phyloP scores from a whole-genome alignment of 2,888 invertebrate species.

The Nomada flava region DNA sequence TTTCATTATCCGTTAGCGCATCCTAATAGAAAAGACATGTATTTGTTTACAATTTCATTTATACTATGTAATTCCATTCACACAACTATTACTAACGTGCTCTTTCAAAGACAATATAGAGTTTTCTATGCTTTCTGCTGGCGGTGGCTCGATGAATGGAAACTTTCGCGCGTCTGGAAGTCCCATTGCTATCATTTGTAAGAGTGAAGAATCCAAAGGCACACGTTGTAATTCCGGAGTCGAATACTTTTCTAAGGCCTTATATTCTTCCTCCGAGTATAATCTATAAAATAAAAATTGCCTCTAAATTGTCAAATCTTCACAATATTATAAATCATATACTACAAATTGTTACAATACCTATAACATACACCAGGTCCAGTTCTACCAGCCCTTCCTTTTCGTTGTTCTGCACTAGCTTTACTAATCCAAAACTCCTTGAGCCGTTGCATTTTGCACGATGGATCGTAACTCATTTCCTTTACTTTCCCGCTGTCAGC shows the following conservation, averaged over 20 bases:
- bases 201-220: conserved; percentile 94
- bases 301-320: not conserved
- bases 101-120: conserved; percentile 94
- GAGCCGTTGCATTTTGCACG: conserved; percentile 94
- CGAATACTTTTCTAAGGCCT: conserved; percentile 92
- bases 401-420: conserved; percentile 98
- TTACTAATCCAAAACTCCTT: conserved; percentile 99
- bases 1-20: conserved; percentile 92
- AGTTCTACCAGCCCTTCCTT: conserved; percentile 97
- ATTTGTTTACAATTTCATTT: conserved; percentile 23
- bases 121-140: conserved; percentile 92
- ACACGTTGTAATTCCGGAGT: conserved; percentile 97
- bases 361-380: conserved; percentile 97
- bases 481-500: conserved; percentile 98
- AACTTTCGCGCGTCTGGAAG: conserved; percentile 95
- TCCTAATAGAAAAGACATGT: conserved; percentile 85
- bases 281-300: conserved; percentile 85
- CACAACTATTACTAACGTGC: conserved; percentile 86
- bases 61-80: not conserved
- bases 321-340: not conserved
- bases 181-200: conserved; percentile 97
- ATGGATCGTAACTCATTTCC: conserved; percentile 98
- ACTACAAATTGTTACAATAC: conserved; percentile 60
- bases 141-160: conserved; percentile 98
- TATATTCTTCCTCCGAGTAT: conserved; percentile 93